Conservation (phyloP, 2,797 vertebrate species). For the Sardinella longiceps region DNA sequence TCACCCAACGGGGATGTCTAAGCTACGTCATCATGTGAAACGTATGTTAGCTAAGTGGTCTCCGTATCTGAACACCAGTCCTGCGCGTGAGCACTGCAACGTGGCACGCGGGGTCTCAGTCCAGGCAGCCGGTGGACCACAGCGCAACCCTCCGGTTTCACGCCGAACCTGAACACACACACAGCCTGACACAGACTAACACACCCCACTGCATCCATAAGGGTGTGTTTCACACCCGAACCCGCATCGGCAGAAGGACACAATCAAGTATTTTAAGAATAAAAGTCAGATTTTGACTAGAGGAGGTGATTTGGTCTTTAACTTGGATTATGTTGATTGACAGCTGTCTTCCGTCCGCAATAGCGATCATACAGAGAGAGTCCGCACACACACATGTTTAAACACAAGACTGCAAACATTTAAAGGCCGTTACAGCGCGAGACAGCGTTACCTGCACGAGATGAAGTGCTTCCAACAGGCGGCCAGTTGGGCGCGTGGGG, state of each 20-base stretch:
- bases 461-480: slow-evolving; percentile 10
- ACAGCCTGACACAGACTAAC: background rate
- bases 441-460: background rate
- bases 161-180: background rate
- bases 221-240: background rate
- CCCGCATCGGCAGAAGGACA: background rate
- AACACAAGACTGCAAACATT: background rate
- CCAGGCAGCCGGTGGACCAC: background rate
- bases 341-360: background rate
- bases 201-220: no score
- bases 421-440: background rate
- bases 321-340: background rate
- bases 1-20: background rate
- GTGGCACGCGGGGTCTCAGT: slow-evolving; percentile 10
- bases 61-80: background rate
- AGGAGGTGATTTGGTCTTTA: background rate
- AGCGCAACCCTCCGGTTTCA: background rate
- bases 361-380: background rate
- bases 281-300: background rate
- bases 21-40: background rate
- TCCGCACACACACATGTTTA: background rate
- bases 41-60: background rate
- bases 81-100: background rate
- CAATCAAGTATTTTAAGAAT: background rate
- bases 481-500: background rate